Conservation (phyloP, 2,888 invertebrate species). For the Baccha elongata region DNA sequence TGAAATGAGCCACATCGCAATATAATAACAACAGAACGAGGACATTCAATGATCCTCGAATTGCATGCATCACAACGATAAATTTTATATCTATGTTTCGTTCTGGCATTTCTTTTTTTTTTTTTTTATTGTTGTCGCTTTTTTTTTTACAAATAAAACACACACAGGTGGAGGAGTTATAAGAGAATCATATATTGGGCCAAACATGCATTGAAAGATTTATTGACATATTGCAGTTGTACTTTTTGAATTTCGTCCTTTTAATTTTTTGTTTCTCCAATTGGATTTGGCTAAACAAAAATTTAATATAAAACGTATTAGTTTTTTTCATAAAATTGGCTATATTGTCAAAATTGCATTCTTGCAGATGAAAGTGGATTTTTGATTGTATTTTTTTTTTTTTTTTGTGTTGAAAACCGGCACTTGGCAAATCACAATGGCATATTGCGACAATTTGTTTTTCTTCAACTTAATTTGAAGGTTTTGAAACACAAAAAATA, state of each 20-base stretch:
- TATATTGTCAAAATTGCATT: conserved; percentile 41
- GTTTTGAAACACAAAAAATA: no score
- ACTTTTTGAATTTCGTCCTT: conserved; percentile 13
- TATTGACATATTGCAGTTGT: conserved; percentile 70
- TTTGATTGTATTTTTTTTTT: conserved; percentile 33
- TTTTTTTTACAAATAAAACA: conserved; percentile 23
- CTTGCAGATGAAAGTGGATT: conserved; percentile 52
- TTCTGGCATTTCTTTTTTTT: conserved; percentile 25
- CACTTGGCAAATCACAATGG: no score
- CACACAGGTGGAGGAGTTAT: conserved; percentile 13
- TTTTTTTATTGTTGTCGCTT: conserved; percentile 2
- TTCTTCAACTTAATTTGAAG: no score
- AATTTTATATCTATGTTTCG: conserved; percentile 29
- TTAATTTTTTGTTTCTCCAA: conserved; percentile 25
- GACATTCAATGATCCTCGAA: conserved; percentile 64
- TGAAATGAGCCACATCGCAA: conserved; percentile 56
- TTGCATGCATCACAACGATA: conserved; percentile 41
- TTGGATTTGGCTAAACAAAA: conserved; percentile 3
- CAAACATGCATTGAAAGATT: conserved; percentile 42
- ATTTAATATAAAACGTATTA: background rate
- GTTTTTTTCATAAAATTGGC: conserved; percentile 6
- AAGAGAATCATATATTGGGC: background rate
- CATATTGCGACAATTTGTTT: no score
- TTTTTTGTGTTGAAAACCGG: background rate
- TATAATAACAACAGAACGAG: conserved; percentile 60